Conservation (phyloP, 2,113 vertebrate species). For the Lipophrys pholis region DNA sequence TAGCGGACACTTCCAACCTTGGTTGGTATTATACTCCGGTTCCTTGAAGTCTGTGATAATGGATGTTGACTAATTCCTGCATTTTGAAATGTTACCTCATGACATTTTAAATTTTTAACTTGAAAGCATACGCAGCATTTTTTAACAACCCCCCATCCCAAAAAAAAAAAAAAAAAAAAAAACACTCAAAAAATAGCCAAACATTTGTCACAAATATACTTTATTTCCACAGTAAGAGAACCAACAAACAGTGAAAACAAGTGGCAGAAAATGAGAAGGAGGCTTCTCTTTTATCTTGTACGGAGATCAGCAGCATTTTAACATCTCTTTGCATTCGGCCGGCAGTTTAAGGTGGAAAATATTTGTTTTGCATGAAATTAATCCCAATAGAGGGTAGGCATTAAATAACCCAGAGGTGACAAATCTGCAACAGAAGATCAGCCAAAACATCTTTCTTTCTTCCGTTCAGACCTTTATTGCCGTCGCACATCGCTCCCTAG, state of each 20-base stretch:
- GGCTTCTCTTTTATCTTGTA: conserved; percentile 14
- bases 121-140: too few relatives aligned
- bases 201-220: conserved; percentile 36
- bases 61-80: background rate
- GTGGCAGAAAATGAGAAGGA: conserved; percentile 19
- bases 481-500: conserved; percentile 16
- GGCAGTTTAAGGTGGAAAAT: background rate
- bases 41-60: background rate
- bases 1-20: background rate
- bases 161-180: background rate
- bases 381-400: background rate
- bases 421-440: background rate
- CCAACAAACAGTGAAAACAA: conserved; percentile 31
- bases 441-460: conserved; percentile 16
- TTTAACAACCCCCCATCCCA: too few relatives aligned
- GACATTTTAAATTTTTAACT: too few relatives aligned
- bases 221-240: conserved; percentile 63
- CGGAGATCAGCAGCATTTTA: conserved; percentile 33
- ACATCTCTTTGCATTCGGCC: background rate
- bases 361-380: background rate
- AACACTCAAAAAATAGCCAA: background rate
- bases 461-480: conserved; percentile 27
- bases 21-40: background rate
- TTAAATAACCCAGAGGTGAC: conserved; percentile 4
- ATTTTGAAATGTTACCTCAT: background rate